Evolutionary conservation across 2,888 invertebrate genomes (phyloP).

Genomic region (Nephrotoma appendiculata): DNA sequence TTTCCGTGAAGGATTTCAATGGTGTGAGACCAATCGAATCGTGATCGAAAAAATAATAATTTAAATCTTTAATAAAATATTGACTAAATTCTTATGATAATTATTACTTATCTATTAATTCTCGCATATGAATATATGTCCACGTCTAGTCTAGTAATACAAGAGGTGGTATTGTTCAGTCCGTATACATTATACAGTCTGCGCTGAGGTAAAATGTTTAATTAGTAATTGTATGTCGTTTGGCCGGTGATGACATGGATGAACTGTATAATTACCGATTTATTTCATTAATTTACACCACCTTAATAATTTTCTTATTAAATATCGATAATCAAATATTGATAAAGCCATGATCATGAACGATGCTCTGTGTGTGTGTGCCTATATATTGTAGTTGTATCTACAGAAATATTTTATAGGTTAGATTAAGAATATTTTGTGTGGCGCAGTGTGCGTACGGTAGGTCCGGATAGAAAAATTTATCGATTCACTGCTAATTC

Average conservation of each 20-base stretch:
- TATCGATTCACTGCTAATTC: background rate
- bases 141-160: background rate
- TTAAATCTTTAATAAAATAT: background rate
- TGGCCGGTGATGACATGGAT: background rate
- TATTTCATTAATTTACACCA: background rate
- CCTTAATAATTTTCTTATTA: background rate
- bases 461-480: background rate
- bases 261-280: background rate
- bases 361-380: background rate
- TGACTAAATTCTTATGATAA: background rate
- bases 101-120: background rate
- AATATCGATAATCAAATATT: background rate
- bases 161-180: background rate
- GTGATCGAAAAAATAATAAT: background rate
- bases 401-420: background rate
- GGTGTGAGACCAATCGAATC: background rate
- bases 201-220: background rate
- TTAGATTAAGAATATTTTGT: background rate
- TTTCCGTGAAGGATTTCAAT: background rate
- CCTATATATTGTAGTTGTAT: background rate
- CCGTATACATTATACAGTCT: background rate
- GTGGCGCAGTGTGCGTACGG: background rate
- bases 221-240: background rate
- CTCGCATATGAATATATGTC: background rate
- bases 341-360: background rate